Conservation (phyloP, 2,797 vertebrate genomes). For the Cygnus olor region DNA sequence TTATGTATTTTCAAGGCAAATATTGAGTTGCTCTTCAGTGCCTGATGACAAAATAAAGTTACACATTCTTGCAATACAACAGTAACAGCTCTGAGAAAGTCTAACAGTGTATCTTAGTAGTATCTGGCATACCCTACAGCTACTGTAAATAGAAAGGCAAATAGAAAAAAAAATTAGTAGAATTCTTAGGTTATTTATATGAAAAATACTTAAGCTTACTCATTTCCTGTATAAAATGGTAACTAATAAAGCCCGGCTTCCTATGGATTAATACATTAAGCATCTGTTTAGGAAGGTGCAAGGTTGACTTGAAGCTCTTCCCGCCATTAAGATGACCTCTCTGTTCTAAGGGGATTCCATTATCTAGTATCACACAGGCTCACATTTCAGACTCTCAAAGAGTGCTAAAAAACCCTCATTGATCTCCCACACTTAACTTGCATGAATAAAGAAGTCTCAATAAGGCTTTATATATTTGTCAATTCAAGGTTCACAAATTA, state of each 20-base stretch:
- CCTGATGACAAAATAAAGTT: constrained; percentile 72
- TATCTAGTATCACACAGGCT: neutral
- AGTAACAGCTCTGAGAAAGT: neutral
- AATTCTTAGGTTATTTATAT: neutral
- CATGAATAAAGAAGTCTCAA: neutral
- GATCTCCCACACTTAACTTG: neutral
- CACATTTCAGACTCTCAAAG: neutral
- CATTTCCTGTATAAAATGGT: neutral
- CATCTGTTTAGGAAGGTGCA: neutral
- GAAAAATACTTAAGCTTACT: neutral
- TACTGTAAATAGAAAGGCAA: neutral
- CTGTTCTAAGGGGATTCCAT: neutral
- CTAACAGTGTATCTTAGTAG: neutral
- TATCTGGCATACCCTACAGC: neutral
- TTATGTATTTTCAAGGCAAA: constrained; percentile 86
- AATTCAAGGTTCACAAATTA: neutral
- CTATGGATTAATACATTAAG: neutral
- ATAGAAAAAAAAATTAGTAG: neutral
- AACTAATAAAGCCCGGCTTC: neutral
- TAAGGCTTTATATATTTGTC: neutral
- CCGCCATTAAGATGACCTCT: neutral
- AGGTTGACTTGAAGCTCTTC: neutral
- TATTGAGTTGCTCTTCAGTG: constrained; percentile 82
- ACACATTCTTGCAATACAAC: neutral
- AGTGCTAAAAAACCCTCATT: neutral